Base-by-base conservation (phyloP, 1,140 invertebrate genomes). In the Platorchestia sp. region DNA sequence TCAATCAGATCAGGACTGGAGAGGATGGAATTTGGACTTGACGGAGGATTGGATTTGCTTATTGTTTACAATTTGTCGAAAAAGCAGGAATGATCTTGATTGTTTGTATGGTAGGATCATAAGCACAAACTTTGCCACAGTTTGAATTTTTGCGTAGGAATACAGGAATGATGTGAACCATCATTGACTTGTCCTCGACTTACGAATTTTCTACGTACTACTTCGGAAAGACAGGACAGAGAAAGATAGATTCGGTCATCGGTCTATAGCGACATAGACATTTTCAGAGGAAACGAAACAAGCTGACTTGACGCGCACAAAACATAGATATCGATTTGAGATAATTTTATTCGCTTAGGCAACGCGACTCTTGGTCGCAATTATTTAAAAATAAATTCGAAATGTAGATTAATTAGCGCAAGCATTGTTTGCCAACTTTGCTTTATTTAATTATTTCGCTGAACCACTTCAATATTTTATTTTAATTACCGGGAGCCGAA, bases 221-320 rank as follows among this genome's bases (percentile, higher is more conserved):
- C 91, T 45, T 40, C 5, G 40, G 45, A 93, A 93, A 93, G 91
- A 93, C 91, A 93, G 91, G 91, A 45, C 91, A 93, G 91, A 45
- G 91, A 93, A 93, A 93, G 91, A 45, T 90, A 93, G 91, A 45
- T 93, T 93, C 91, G 91, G 91, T 93, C 91, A 45, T 93, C 91
- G 45, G 91, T 93, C 91, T 93, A 93, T 93, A 19, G 91, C 40
- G 91, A 93, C 91, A 93, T 93, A 93, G 91, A 93, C 91, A 93
- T 93, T 93, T 93, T 93, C 91, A 93, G 43, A 45, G 45, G n/a
- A 89, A 89, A 89, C 87, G 41, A 89, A 89, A 43, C 87, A 75
- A 75, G 36, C 36, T 89, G 43, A 42, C 43, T 86, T 86, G n/a
- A 44, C 87, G 87, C 87, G 41, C 16, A 27, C 10, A 89, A n/a